These are phyloP conservation scores for Steinernema khuongi DNA, from an alignment of 1,140 invertebrate genomes.

Conservation along the genomic window DNA sequence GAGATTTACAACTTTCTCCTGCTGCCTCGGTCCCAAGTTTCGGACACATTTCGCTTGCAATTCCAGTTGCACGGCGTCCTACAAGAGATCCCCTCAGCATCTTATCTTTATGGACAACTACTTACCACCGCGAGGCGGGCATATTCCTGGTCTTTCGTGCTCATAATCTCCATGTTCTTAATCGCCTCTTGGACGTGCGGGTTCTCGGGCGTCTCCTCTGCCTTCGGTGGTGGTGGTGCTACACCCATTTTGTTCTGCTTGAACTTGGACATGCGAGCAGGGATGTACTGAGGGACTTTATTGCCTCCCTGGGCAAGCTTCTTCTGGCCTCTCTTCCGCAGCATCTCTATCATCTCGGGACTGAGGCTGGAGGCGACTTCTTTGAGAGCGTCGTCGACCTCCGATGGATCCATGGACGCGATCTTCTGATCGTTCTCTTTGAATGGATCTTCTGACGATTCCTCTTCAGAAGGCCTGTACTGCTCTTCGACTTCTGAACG, in stretches of 20 bases:
- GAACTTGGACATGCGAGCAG: background rate
- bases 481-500: background rate
- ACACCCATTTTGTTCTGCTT: background rate
- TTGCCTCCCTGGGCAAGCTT: background rate
- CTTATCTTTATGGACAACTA: background rate
- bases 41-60: background rate
- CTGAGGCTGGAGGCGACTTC: background rate
- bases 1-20: background rate
- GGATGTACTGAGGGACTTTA: background rate
- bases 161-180: background rate
- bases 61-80: constrained; percentile 1
- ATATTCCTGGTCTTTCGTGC: background rate
- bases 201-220: background rate
- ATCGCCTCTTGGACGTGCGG: background rate
- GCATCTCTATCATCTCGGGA: background rate
- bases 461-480: background rate
- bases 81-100: background rate
- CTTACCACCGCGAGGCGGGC: background rate
- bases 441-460: background rate
- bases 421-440: background rate
- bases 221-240: background rate
- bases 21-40: background rate
- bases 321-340: background rate
- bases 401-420: background rate
- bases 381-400: background rate